Conservation (phyloP, 2,888 invertebrate genomes). For the Drosophila tripunctata region DNA sequence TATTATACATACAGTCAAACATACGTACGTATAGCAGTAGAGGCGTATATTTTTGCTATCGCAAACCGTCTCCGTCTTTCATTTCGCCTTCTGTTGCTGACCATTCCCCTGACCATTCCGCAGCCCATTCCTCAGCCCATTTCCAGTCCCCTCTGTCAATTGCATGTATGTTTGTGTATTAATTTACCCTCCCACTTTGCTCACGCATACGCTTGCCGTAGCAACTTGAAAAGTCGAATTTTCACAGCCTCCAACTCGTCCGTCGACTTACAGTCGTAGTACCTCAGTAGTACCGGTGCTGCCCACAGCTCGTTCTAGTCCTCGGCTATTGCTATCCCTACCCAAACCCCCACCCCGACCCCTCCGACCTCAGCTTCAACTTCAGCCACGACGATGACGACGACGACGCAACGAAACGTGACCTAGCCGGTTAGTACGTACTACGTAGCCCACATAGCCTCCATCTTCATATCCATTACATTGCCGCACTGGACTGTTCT, state of each 20-base stretch:
- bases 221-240: constrained; percentile 76
- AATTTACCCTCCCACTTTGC: constrained; percentile 66
- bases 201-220: constrained; percentile 52
- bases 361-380: neutral
- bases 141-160: constrained; percentile 24
- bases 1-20: constrained; percentile 52
- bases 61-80: constrained; percentile 54
- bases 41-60: constrained; percentile 65
- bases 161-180: constrained; percentile 72
- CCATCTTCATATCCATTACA: constrained; percentile 68
- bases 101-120: constrained; percentile 11
- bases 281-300: constrained; percentile 59
- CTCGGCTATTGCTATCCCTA: too few species aligned
- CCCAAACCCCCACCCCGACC: neutral
- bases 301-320: too few species aligned
- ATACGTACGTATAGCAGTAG: constrained; percentile 24
- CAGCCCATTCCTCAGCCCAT: constrained; percentile 11
- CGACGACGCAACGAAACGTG: constrained; percentile 73
- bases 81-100: constrained; percentile 15
- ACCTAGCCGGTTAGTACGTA: constrained; percentile 70
- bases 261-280: constrained; percentile 59
- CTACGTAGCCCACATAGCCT: constrained; percentile 68
- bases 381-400: constrained; percentile 35
- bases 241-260: constrained; percentile 68
- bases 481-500: constrained; percentile 54